Evolutionary conservation across 2,888 invertebrate genomes (phyloP), one percentile per base, ranked within the genome.

Genomic region (Eremobia ochroleuca): DNA sequence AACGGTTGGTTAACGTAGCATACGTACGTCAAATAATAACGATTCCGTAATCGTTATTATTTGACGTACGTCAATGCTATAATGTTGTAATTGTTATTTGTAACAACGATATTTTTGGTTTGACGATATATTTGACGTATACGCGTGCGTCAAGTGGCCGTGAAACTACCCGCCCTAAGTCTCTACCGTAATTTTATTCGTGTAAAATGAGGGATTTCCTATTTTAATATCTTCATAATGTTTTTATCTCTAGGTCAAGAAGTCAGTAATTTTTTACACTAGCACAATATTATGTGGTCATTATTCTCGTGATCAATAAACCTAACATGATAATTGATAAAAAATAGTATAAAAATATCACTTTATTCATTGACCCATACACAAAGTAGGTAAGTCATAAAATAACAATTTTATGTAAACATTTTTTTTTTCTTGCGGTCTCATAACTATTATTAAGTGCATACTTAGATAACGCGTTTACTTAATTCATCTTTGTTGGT

Each of bases 221-320:
- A 61, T 75, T 64, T 55, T 43, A 40, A 73, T 73, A 40, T 67
- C 43, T 74, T 65, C 37, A 61, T 77, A 74, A 69, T 66, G 37
- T 49, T 49, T 68, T 68, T 68, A 81, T 81, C 76, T 66, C 37
- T 37, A 76, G 66, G 68, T 78, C 65, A 81, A 86, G 37, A 79
- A 74, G 81, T 76, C 84, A 69, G 68, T 31, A 25, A 68, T 84
- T 77, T 78, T 77, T 84, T n/a, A 82, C 82, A 79, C 77, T 66
- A 73, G 66, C 58, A 66, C 67, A 64, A 46, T 76, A 80, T 72
- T 69, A 77, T 34, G 43, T 79, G 87, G 77, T 77, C 83, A 85
- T 88, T 84, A 85, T 84, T 85, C 87, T 77, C 66, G 46, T 70
- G 74, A 80, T 73, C 68, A 83, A 79, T 82, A 76, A 80, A 82